phyloP scores from a whole-genome alignment of 1,140 invertebrate species.

The Monomorium pharaonis region DNA sequence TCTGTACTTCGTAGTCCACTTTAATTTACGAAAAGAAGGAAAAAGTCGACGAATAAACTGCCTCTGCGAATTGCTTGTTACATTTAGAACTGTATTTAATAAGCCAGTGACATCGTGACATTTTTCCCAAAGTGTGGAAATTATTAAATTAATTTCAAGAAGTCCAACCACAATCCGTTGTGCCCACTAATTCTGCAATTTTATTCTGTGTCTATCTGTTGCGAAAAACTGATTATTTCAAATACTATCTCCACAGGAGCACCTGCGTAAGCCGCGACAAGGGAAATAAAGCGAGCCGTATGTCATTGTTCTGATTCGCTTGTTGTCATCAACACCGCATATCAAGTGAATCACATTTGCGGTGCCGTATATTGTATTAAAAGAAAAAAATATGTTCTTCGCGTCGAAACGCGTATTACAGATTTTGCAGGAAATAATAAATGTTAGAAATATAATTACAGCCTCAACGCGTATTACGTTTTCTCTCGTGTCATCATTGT shows the following conservation, averaged over 20 bases:
- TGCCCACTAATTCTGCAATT: conserved; percentile 15
- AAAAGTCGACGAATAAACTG: not conserved
- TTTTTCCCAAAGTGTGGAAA: not conserved
- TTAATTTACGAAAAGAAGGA: conserved; percentile 19
- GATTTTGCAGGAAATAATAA: conserved; percentile 8
- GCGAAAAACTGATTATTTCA: conserved; percentile 2
- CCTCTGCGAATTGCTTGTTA: not conserved
- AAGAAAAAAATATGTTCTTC: conserved; percentile 20
- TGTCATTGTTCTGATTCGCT: conserved; percentile 28
- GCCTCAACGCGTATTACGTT: not conserved
- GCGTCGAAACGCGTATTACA: not conserved
- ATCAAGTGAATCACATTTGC: conserved; percentile 5
- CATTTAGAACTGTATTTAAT: not conserved
- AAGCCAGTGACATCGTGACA: not conserved
- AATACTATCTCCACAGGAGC: conserved; percentile 8
- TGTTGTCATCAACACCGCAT: conserved; percentile 28
- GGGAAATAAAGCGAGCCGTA: conserved; percentile 43
- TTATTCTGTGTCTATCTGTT: conserved; percentile 2
- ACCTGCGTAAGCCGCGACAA: not conserved
- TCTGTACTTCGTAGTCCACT: conserved; percentile 85
- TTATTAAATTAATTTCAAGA: not conserved
- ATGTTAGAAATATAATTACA: conserved; percentile 34
- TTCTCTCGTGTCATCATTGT: not conserved
- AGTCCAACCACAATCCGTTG: not conserved
- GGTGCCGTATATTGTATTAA: conserved; percentile 36